These are phyloP conservation scores for Varecia variegata DNA, from an alignment of 2,797 vertebrate genomes.

Conservation along the genomic window DNA sequence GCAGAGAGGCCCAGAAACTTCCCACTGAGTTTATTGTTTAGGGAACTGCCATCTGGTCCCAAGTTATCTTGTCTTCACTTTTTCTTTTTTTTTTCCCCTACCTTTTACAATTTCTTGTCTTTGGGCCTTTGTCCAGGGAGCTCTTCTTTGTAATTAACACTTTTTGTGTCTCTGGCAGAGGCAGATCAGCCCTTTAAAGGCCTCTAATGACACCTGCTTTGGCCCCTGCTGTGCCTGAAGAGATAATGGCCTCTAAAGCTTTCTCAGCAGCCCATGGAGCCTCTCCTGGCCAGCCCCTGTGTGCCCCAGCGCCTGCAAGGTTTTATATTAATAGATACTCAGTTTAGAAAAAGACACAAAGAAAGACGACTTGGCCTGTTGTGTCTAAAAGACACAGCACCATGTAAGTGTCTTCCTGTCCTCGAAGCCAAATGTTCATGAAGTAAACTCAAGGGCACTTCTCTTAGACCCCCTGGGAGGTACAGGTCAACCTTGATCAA, in stretches of 20 bases:
- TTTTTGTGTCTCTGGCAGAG: slow-evolving; percentile 37
- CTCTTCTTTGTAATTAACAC: slow-evolving; percentile 60
- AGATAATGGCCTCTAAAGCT: slow-evolving; percentile 75
- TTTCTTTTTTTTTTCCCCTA: neutral
- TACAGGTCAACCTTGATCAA: neutral
- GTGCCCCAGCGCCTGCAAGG: neutral
- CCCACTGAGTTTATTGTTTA: slow-evolving; percentile 37
- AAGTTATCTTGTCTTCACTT: slow-evolving; percentile 35
- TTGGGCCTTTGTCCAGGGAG: slow-evolving; percentile 56
- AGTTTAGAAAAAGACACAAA: slow-evolving; percentile 60
- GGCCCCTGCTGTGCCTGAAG: slow-evolving; percentile 58
- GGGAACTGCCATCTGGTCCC: neutral
- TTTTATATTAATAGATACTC: slow-evolving; percentile 55
- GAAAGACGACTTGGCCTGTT: slow-evolving; percentile 34
- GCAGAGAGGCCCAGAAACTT: slow-evolving; percentile 21
- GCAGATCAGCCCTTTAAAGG: slow-evolving; percentile 46
- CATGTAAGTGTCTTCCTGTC: neutral
- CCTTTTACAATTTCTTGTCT: slow-evolving; percentile 53
- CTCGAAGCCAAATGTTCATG: neutral
- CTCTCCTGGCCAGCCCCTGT: neutral
- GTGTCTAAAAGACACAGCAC: slow-evolving; percentile 34
- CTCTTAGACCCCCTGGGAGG: neutral
- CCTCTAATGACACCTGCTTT: slow-evolving; percentile 71
- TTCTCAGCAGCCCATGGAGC: slow-evolving; percentile 19
- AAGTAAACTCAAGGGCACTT: slow-evolving; percentile 12